phyloP scores from a whole-genome alignment of 2,113 vertebrate species.

The Cinclus mexicanus region DNA sequence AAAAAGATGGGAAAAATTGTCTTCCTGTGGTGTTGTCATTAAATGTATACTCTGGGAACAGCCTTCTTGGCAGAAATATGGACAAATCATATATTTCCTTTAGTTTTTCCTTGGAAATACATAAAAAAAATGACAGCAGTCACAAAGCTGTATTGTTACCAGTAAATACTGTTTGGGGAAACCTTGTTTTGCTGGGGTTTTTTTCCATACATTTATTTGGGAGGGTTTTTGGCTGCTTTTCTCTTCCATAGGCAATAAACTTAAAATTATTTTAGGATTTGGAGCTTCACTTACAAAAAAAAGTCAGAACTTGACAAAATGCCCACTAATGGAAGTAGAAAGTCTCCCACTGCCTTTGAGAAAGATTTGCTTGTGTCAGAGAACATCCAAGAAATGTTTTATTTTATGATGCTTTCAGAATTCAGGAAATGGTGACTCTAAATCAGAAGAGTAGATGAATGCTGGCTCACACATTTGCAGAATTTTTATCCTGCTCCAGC shows the following conservation, averaged over 20 bases:
- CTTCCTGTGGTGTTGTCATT: constrained; percentile 21
- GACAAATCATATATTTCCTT: neutral
- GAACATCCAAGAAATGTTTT: neutral
- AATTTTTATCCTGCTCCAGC: neutral
- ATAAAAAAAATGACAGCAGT: neutral
- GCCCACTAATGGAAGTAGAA: neutral
- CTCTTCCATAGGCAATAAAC: neutral
- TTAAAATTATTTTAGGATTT: neutral
- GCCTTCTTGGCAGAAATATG: constrained; percentile 8
- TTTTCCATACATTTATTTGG: neutral
- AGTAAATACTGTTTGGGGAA: neutral
- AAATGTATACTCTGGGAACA: neutral
- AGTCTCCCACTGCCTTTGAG: neutral
- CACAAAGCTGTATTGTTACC: neutral
- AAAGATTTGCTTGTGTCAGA: neutral
- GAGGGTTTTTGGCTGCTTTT: neutral
- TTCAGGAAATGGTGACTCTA: neutral
- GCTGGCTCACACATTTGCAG: neutral
- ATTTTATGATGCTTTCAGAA: neutral
- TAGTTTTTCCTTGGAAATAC: neutral
- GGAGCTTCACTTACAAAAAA: neutral
- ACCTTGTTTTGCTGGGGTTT: neutral
- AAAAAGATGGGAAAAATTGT: neutral
- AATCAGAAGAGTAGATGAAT: neutral
- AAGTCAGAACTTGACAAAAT: constrained; percentile 1